Evolutionary conservation across 2,888 invertebrate genomes (phyloP).

Genomic region (Coronaproctus castanopsis): DNA sequence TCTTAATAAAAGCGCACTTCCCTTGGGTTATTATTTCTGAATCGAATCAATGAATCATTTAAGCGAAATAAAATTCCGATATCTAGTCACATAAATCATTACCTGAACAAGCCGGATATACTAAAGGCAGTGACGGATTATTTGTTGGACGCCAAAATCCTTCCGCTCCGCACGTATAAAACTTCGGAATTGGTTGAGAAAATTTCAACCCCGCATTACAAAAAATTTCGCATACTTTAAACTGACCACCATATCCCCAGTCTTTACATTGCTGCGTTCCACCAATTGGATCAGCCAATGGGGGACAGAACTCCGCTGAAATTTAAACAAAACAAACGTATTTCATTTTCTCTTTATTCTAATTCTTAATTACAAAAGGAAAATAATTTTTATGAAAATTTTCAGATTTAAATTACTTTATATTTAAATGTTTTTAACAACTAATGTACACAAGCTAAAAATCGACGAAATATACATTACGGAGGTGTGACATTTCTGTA

Average conservation of each 20-base stretch:
- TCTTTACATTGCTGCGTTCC: slow-evolving; percentile 81
- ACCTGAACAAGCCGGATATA: slow-evolving; percentile 86
- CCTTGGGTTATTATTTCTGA: no score
- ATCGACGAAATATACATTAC: no score
- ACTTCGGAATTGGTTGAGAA: slow-evolving; percentile 81
- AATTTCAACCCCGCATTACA: slow-evolving; percentile 73
- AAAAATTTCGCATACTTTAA: slow-evolving; percentile 81
- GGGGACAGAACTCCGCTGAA: slow-evolving; percentile 77
- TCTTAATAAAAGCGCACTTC: no score
- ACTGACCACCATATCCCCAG: slow-evolving; percentile 91
- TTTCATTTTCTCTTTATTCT: background rate
- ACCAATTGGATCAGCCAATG: slow-evolving; percentile 69
- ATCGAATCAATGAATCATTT: no score
- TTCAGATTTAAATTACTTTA: no score
- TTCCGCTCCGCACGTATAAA: slow-evolving; percentile 95
- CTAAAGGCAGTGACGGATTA: slow-evolving; percentile 53
- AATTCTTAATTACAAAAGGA: background rate
- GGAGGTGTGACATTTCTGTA: no score
- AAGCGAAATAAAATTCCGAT: background rate
- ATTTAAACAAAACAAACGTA: slow-evolving; percentile 2
- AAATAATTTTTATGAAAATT: no score
- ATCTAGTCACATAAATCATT: slow-evolving; percentile 25
- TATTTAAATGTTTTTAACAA: no score
- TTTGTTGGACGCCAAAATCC: slow-evolving; percentile 87
- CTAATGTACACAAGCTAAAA: no score